These are phyloP conservation scores for Diarsia dahlii DNA, from an alignment of 2,888 invertebrate genomes.

Conservation along the genomic window DNA sequence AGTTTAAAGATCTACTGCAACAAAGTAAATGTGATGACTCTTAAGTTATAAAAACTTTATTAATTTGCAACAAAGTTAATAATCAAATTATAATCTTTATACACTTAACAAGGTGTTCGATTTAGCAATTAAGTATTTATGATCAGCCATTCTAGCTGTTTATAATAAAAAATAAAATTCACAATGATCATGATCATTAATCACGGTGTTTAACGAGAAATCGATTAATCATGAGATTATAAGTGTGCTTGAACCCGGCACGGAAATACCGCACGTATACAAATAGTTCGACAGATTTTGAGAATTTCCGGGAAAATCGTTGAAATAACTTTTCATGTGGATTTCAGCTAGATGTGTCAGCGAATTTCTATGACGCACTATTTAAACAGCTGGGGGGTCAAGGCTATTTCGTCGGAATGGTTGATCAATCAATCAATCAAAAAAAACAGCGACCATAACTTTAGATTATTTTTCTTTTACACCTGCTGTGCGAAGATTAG, in stretches of 20 bases:
- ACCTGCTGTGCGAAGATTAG: too few species aligned
- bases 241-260: constrained; percentile 40
- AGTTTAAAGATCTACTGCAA: neutral
- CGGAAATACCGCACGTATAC: constrained; percentile 65
- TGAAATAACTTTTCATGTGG: constrained; percentile 17
- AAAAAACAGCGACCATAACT: too few species aligned
- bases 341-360: constrained; percentile 14
- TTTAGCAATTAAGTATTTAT: constrained; percentile 51
- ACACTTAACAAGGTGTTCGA: constrained; percentile 42
- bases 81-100: constrained; percentile 36
- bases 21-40: neutral
- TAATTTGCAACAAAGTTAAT: constrained; percentile 23
- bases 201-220: constrained; percentile 58
- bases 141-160: constrained; percentile 23
- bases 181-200: constrained; percentile 57
- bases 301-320: constrained; percentile 56
- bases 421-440: neutral
- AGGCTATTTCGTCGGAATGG: neutral
- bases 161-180: constrained; percentile 52
- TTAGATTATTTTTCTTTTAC: too few species aligned
- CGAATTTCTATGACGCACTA: neutral
- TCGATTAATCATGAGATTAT: constrained; percentile 61
- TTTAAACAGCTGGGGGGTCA: neutral
- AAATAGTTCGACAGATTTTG: constrained; percentile 25
- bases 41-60: neutral